These are phyloP conservation scores for Mus pahari DNA, from an alignment of 2,113 vertebrate species.

Conservation along the genomic window DNA sequence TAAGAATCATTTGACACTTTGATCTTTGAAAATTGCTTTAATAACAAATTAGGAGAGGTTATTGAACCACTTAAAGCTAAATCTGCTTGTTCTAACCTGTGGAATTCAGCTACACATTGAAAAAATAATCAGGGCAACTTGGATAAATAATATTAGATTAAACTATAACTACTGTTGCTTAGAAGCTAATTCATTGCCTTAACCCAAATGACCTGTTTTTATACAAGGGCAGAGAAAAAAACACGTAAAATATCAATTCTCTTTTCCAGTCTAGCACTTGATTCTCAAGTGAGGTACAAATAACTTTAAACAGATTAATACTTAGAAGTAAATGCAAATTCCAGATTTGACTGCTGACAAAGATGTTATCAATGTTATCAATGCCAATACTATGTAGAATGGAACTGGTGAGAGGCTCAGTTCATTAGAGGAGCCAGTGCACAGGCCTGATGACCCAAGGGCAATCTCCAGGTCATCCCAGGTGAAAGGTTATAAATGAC, in stretches of 20 bases:
- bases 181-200: neutral
- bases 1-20: slow-evolving; percentile 26
- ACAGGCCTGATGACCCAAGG: neutral
- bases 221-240: neutral
- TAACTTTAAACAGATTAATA: neutral
- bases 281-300: neutral
- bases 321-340: slow-evolving; percentile 62
- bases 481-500: neutral
- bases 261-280: neutral
- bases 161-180: neutral
- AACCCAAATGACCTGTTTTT: neutral
- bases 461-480: neutral
- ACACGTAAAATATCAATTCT: neutral
- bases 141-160: neutral
- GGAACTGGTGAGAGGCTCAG: neutral
- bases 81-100: slow-evolving; percentile 17
- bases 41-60: neutral
- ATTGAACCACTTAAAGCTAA: neutral
- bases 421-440: neutral
- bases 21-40: slow-evolving; percentile 46
- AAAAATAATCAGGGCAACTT: neutral
- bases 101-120: neutral
- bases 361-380: slow-evolving; percentile 31
- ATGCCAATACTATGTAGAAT: slow-evolving; percentile 23
- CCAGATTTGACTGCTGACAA: neutral